Percentiles rank a stretch among this genome's conserved stretches.
phyloP scores from a whole-genome alignment of 2,888 invertebrate species.

The Scaptomyza polygonia region DNA sequence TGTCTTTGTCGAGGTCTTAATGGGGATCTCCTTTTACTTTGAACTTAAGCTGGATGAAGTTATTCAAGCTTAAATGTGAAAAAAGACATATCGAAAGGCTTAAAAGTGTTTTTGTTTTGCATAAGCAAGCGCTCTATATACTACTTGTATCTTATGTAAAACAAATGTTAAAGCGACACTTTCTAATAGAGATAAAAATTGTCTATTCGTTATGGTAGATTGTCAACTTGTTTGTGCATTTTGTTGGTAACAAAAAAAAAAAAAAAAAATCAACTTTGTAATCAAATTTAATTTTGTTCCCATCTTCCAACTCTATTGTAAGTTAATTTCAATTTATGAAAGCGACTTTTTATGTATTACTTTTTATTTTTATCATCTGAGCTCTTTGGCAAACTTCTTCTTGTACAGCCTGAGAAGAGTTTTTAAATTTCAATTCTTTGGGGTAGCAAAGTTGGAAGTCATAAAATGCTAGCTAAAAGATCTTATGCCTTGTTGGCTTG shows the following conservation, averaged over 20 bases:
- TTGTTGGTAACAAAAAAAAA: background rate
- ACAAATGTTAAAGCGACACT: conserved; percentile 14
- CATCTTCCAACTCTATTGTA: conserved; percentile 4
- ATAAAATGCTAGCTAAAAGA: conserved; percentile 53
- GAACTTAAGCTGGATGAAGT: conserved; percentile 40
- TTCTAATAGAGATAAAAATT: conserved; percentile 16
- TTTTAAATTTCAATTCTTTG: conserved; percentile 50
- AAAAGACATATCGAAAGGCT: conserved; percentile 3
- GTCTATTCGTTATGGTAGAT: background rate
- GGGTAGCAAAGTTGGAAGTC: conserved; percentile 40
- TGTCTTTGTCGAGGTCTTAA: conserved; percentile 30
- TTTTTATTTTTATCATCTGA: conserved; percentile 19
- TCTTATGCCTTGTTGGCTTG: conserved; percentile 52
- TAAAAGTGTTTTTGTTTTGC: background rate
- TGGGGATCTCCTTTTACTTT: background rate
- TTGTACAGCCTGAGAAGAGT: conserved; percentile 22
- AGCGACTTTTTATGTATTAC: conserved; percentile 8
- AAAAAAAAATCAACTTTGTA: background rate
- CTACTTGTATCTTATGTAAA: background rate
- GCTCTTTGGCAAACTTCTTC: conserved; percentile 29
- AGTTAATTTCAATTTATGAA: conserved; percentile 30
- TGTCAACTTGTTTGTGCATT: background rate
- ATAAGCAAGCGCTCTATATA: conserved; percentile 2
- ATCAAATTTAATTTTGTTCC: background rate
- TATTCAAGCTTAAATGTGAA: conserved; percentile 16